Evolutionary conservation across 2,888 invertebrate species (phyloP).

Genomic region (Arctia plantaginis): DNA sequence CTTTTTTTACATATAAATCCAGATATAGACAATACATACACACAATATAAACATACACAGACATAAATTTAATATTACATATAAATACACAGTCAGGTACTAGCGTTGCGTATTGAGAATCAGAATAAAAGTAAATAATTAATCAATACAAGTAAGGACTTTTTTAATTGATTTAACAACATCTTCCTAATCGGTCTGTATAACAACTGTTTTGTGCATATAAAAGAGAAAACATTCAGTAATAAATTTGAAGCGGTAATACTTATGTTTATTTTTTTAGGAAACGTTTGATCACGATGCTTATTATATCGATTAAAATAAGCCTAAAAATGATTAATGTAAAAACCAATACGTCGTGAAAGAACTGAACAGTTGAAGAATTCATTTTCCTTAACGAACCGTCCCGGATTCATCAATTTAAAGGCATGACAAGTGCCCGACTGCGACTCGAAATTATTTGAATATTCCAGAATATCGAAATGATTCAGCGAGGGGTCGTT

Average conservation of each 20-base stretch:
- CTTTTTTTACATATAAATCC: too few relatives aligned
- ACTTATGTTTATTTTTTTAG: background rate
- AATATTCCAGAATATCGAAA: slow-evolving; percentile 43
- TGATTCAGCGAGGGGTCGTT: slow-evolving; percentile 53
- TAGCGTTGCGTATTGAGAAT: too few relatives aligned
- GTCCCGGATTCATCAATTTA: slow-evolving; percentile 52
- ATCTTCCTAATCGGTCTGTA: too few relatives aligned
- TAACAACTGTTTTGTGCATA: too few relatives aligned
- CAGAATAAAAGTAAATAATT: too few relatives aligned
- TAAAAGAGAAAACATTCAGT: too few relatives aligned
- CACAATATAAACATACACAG: too few relatives aligned
- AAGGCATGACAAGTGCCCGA: slow-evolving; percentile 39
- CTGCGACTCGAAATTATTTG: slow-evolving; percentile 41
- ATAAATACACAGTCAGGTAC: too few relatives aligned
- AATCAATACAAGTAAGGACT: too few relatives aligned
- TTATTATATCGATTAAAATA: slow-evolving; percentile 1
- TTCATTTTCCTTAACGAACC: slow-evolving; percentile 45
- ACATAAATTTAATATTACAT: too few relatives aligned
- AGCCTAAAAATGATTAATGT: slow-evolving; percentile 1
- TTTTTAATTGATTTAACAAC: too few relatives aligned
- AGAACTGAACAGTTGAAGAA: slow-evolving; percentile 32
- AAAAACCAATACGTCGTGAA: slow-evolving; percentile 29
- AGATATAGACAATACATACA: too few relatives aligned
- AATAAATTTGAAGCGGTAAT: background rate
- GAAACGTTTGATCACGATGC: background rate